phyloP scores from a whole-genome alignment of 2,888 invertebrate species.

The Cerastis rubricosa region DNA sequence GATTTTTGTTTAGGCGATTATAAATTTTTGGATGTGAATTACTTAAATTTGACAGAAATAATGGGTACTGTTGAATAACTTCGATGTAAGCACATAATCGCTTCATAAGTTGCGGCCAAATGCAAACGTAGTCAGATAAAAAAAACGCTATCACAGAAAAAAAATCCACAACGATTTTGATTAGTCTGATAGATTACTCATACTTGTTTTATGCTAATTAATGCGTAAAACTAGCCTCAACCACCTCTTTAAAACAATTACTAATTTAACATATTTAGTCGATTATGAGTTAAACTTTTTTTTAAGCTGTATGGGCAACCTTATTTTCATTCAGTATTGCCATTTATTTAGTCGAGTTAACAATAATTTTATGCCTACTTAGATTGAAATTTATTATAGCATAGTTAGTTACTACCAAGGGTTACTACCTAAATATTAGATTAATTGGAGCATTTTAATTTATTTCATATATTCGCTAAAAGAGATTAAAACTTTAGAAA shows the following conservation, averaged over 20 bases:
- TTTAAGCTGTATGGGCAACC: accelerated
- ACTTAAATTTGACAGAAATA: background rate
- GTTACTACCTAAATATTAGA: background rate
- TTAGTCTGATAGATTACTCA: background rate
- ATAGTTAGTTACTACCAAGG: background rate
- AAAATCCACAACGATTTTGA: background rate
- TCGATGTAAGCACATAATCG: no score
- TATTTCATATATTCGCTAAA: background rate
- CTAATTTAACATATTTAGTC: background rate
- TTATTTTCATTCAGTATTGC: constrained; percentile 12
- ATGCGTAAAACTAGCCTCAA: background rate
- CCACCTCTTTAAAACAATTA: background rate
- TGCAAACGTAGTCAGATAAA: no score
- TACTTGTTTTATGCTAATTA: no score
- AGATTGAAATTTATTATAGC: background rate
- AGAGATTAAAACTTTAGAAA: background rate
- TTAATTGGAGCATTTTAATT: background rate
- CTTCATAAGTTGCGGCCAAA: no score
- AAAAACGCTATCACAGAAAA: background rate
- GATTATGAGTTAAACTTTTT: background rate
- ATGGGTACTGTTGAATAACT: background rate
- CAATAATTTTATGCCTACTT: background rate
- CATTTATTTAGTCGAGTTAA: background rate
- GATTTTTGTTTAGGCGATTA: constrained; percentile 19
- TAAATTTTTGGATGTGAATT: background rate